phyloP scores from a whole-genome alignment of 2,888 invertebrate species.

The Pseudoips prasinana region DNA sequence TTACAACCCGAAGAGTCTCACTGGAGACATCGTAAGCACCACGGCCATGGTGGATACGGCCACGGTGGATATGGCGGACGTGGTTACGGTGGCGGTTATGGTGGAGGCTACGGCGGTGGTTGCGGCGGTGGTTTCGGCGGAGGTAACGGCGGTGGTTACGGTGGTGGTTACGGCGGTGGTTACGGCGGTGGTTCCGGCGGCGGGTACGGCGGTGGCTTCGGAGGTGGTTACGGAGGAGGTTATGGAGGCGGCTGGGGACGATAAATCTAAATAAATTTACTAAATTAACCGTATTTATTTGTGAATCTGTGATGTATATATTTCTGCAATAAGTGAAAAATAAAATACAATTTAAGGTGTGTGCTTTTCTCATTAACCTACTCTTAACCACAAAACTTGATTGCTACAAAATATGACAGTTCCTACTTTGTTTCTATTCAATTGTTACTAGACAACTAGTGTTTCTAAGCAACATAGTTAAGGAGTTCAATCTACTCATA shows the following conservation, averaged over 20 bases:
- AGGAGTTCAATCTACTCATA: no score
- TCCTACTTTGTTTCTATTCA: no score
- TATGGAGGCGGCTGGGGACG: slow-evolving; percentile 15
- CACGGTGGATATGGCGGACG: slow-evolving; percentile 4
- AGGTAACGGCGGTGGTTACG: slow-evolving; percentile 15
- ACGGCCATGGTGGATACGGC: slow-evolving; percentile 5
- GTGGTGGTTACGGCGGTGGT: slow-evolving; percentile 18
- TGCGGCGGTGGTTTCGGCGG: slow-evolving; percentile 16
- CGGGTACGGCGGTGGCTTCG: slow-evolving; percentile 10
- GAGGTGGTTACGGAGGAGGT: background rate
- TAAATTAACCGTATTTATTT: background rate
- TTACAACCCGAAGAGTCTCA: slow-evolving; percentile 24
- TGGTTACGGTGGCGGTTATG: slow-evolving; percentile 20
- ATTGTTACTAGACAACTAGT: no score
- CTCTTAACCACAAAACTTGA: no score
- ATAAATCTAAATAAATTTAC: slow-evolving; percentile 7
- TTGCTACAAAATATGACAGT: no score
- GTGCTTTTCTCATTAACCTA: no score
- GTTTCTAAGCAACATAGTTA: no score
- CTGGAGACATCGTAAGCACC: slow-evolving; percentile 5
- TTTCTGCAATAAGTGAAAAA: background rate
- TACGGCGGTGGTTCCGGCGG: slow-evolving; percentile 18
- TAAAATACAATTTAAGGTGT: background rate
- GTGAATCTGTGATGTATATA: background rate
- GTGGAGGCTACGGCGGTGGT: slow-evolving; percentile 9